A percentile compares a stretch with the other conserved stretches of the same genome.
Evolutionary conservation across 2,888 invertebrate species (phyloP).

Genomic region (Macrosoma leucophasiata): DNA sequence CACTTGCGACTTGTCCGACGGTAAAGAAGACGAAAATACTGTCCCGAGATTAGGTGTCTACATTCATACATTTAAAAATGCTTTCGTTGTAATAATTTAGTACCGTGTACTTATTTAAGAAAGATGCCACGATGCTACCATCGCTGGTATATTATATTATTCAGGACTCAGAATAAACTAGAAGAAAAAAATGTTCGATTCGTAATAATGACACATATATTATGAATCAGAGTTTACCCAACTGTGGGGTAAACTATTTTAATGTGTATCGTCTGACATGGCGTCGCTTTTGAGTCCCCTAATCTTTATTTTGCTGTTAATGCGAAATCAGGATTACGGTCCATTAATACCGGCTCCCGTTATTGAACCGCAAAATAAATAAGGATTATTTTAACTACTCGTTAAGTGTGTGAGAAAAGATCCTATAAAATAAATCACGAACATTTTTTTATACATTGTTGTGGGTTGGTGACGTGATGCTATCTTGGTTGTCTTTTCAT

Average conservation of each 20-base stretch:
- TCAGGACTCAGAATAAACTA: too few relatives aligned
- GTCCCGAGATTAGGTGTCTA: too few relatives aligned
- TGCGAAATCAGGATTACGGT: constrained; percentile 58
- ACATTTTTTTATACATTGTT: constrained; percentile 19
- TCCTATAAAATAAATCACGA: constrained; percentile 32
- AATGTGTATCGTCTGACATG: constrained; percentile 27
- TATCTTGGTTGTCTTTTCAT: not conserved
- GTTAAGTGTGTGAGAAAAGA: constrained; percentile 63
- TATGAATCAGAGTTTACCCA: constrained; percentile 8
- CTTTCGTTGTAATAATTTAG: too few relatives aligned
- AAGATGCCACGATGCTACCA: too few relatives aligned
- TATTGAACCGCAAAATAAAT: constrained; percentile 63
- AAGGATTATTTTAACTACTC: constrained; percentile 59
- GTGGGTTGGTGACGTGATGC: not conserved
- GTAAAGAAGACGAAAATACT: too few relatives aligned
- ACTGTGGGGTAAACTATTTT: constrained; percentile 2
- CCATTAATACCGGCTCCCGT: constrained; percentile 58
- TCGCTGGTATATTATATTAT: too few relatives aligned
- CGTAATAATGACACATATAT: too few relatives aligned
- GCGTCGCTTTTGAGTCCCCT: constrained; percentile 40
- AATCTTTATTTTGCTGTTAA: constrained; percentile 60
- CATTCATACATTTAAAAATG: too few relatives aligned
- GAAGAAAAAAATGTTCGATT: too few relatives aligned
- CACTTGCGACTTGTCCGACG: too few relatives aligned
- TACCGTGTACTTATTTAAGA: too few relatives aligned